Base-by-base conservation (phyloP, 2,797 vertebrate species). In the Chaetophractus vellerosus region DNA sequence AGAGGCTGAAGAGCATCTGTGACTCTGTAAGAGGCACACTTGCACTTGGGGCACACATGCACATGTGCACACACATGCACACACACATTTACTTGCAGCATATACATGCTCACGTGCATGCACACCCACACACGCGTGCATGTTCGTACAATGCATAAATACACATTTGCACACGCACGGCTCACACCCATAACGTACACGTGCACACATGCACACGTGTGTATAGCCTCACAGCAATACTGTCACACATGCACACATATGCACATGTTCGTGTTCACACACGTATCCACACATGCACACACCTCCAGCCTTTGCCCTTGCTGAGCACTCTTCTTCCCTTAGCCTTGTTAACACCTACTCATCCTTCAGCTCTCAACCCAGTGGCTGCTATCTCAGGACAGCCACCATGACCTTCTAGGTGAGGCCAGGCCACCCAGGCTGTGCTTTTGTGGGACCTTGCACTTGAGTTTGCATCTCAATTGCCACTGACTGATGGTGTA, bases 11-110 rank as follows among this genome's bases (percentile, higher is more conserved):
- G 41, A 76, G 26, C 31, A 14, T 63, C 50, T 74, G 45, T 18
- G 36, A 38, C 24, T 55, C 5, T 45, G 0, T 50, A 45, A 57
- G 33, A 71, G 55, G 50, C 3, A 80, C 9, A 26, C 33, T 2
- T 12, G 23, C 4, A 16, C 24, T 81, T 41, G 76, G 38, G 68
- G 21, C 11, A 72, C 68, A 59, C 19, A 19, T 9, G n/a, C 15
- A 36, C 4, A 38, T 3, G 38, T 9, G 10, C 1, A 19, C 11
- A 36, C 15, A 36, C 4, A 38, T 3, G 38, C 11, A 14, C 1
- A 1, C 55, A 64, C 15, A 55, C 4, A 31, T 26, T 2, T 5
- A 72, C 24, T 11, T 26, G 38, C 38, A 23, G 45, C 48, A 7
- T 18, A 48, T 18, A 38, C 38, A 38, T 38, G 38, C 38, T 38